Conservation (phyloP, 2,797 vertebrate species). For the Lithobates pipiens region DNA sequence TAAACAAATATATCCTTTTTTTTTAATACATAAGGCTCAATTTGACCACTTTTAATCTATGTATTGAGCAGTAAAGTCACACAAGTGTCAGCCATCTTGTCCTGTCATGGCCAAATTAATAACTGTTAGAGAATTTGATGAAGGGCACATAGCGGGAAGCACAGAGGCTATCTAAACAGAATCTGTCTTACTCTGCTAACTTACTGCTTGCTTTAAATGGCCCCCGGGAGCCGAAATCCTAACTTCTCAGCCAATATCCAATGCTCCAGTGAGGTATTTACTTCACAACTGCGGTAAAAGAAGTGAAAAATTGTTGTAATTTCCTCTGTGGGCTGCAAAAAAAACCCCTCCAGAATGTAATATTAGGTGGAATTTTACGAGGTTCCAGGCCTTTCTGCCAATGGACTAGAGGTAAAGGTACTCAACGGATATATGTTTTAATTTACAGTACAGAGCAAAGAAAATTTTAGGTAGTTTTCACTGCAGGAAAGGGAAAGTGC, state of each 20-base stretch:
- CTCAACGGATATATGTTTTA: conserved; percentile 10
- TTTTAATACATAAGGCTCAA: neutral
- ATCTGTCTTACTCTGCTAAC: conserved; percentile 24
- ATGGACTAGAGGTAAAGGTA: neutral
- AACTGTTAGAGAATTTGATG: conserved; percentile 1
- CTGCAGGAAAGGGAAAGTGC: conserved; percentile 29
- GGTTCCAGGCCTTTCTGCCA: conserved; percentile 15
- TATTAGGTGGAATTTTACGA: conserved; percentile 38
- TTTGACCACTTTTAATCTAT: neutral
- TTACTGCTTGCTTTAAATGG: conserved; percentile 27
- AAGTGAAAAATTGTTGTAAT: conserved; percentile 58
- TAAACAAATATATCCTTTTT: no score
- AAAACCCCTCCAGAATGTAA: neutral
- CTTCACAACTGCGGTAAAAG: conserved; percentile 38
- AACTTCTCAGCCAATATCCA: conserved; percentile 23
- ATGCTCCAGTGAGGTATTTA: conserved; percentile 4
- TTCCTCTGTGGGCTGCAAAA: conserved; percentile 45
- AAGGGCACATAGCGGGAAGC: neutral
- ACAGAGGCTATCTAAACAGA: conserved; percentile 18
- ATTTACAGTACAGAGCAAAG: neutral
- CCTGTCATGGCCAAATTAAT: neutral
- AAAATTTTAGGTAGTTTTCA: conserved; percentile 28
- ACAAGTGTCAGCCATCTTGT: conserved; percentile 15
- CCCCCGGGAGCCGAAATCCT: neutral
- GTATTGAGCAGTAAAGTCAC: neutral